Evolutionary conservation across 2,888 invertebrate species (phyloP).

Genomic region (Drosophila kanekoi): DNA sequence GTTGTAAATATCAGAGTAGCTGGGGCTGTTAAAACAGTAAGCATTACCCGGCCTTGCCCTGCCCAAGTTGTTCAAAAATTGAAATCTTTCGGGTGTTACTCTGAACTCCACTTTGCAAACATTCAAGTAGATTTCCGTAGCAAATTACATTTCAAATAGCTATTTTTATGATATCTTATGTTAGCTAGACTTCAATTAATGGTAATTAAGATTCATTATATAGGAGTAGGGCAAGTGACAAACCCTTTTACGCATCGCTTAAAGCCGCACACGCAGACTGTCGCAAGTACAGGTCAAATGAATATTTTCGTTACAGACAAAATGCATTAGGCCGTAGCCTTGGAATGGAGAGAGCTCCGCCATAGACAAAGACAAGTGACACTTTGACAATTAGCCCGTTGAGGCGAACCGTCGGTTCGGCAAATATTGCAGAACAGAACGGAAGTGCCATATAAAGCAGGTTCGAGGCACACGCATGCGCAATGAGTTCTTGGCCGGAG

Average conservation of each 20-base stretch:
- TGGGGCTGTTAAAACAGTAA: no score
- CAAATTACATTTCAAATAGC: no score
- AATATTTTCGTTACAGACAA: slow-evolving; percentile 20
- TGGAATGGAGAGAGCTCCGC: slow-evolving; percentile 3
- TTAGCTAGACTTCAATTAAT: slow-evolving; percentile 11
- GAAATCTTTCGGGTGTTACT: no score
- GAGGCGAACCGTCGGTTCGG: slow-evolving; percentile 6
- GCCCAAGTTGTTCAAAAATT: no score
- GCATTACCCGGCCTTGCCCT: no score
- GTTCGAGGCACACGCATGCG: slow-evolving; percentile 31
- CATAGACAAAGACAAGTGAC: slow-evolving; percentile 22
- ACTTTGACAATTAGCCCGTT: slow-evolving; percentile 38
- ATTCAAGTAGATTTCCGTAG: no score
- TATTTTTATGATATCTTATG: background rate
- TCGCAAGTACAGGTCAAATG: slow-evolving; percentile 29
- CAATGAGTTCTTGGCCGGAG: slow-evolving; percentile 46
- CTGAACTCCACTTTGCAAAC: no score
- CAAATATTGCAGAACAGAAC: slow-evolving; percentile 62
- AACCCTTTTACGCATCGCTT: slow-evolving; percentile 38
- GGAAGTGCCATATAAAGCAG: slow-evolving; percentile 67
- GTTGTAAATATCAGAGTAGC: no score
- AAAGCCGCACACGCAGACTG: slow-evolving; percentile 15
- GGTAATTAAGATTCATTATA: slow-evolving; percentile 10
- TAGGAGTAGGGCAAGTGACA: slow-evolving; percentile 1
- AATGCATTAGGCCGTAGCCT: slow-evolving; percentile 30